Base-by-base conservation (phyloP, 2,113 vertebrate species). In the Tychaedon coryphoeus region DNA sequence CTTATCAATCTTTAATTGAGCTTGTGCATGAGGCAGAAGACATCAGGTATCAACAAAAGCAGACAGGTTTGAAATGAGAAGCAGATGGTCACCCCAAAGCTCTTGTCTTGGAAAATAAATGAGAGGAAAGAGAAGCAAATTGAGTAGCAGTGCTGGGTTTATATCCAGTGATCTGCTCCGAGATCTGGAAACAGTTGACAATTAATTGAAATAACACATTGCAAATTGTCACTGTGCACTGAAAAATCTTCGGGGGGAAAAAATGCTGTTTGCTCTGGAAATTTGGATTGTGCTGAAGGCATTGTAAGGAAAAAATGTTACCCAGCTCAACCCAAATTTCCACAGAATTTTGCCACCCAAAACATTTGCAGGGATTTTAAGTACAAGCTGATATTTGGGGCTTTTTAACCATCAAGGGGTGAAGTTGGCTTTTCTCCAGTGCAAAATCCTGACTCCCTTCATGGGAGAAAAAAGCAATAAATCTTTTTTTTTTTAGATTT, bases 191-290 rank as follows among this genome's bases (percentile, higher is more conserved):
- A 97, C 43, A 96, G 96, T 94, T 97, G 95, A 96, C 96, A 75
- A 95, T 96, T 97, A 97, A 97, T 97, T 97, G 96, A 96, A 97
- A 96, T 95, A 95, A 94, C 95, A 96, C 90, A 95, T 94, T 97
- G 94, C 97, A 97, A 97, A 97, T 94, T 97, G 97, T 97, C 95
- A 93, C 97, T 36, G 95, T 17, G 66, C 73, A 95, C 94, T 96
- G 96, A 97, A 97, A 96, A 96, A 95, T 92, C 96, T 96, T 95
- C 10, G 64, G 92, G 95, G 92, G 85, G 58, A 26, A 67, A 66
- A 72, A 93, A 93, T 80, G 85, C 94, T 96, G 95, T 96, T 97
- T 96, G 94, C 91, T 92, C 94, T 97, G 95, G 97, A 97, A 97
- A 97, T 97, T 96, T 97, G 94, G 90, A 96, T 96, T 90, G 92